These are phyloP conservation scores for Indicator maculatus DNA, from an alignment of 2,113 vertebrate genomes.

Conservation along the genomic window DNA sequence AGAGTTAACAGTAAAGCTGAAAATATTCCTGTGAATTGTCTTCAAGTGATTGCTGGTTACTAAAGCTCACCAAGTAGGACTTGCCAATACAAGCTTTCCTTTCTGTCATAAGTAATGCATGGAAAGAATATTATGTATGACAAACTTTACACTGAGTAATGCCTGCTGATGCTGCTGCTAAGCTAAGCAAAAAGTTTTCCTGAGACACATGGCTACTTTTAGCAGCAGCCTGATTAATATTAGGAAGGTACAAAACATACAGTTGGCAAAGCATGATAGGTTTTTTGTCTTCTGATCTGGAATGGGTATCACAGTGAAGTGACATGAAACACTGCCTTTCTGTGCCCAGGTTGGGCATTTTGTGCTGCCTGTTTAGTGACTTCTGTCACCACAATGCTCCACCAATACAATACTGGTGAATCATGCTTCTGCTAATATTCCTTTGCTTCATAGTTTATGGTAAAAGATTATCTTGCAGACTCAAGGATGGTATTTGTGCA, in stretches of 20 bases:
- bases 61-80: background rate
- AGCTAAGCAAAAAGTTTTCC: background rate
- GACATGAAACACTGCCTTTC: background rate
- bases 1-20: background rate
- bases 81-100: background rate
- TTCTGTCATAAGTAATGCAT: background rate
- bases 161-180: background rate
- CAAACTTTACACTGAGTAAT: background rate
- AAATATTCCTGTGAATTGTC: background rate
- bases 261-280: background rate
- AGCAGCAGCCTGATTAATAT: background rate
- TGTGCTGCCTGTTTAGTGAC: background rate
- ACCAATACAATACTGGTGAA: background rate
- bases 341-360: background rate
- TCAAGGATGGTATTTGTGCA: background rate
- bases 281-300: background rate
- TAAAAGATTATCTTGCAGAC: background rate
- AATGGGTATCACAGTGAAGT: background rate
- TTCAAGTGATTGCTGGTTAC: background rate
- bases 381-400: background rate
- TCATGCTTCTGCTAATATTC: background rate
- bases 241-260: background rate
- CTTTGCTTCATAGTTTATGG: background rate
- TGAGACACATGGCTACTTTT: background rate
- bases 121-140: background rate